Conservation (phyloP, 2,888 invertebrate genomes). For the Clistopyga incitator region DNA sequence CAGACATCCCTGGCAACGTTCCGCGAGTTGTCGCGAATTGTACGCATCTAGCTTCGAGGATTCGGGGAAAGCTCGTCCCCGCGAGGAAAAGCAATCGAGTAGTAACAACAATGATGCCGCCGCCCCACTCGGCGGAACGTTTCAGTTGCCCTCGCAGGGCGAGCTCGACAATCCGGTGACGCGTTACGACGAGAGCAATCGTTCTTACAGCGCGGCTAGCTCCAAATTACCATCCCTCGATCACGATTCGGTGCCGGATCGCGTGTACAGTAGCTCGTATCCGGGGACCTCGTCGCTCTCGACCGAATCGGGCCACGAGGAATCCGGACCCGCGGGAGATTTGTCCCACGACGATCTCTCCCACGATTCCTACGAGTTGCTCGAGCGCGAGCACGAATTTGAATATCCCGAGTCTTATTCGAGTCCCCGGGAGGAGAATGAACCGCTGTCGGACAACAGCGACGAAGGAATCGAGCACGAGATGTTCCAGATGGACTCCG, state of each 20-base stretch:
- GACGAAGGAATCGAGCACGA: slow-evolving; percentile 87
- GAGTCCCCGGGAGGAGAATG: slow-evolving; percentile 80
- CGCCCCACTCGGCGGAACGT: slow-evolving; percentile 73
- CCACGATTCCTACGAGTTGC: slow-evolving; percentile 94
- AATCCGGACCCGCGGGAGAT: slow-evolving; percentile 88
- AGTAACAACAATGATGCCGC: slow-evolving; percentile 51
- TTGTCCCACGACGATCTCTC: slow-evolving; percentile 94
- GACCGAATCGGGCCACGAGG: slow-evolving; percentile 87
- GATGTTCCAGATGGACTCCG: slow-evolving; percentile 90
- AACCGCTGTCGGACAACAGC: slow-evolving; percentile 79
- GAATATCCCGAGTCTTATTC: slow-evolving; percentile 83
- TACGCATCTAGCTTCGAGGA: slow-evolving; percentile 92
- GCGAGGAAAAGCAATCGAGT: slow-evolving; percentile 73
- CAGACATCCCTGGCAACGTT: slow-evolving; percentile 90
- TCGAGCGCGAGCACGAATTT: slow-evolving; percentile 88
- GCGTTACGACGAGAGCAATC: slow-evolving; percentile 89
- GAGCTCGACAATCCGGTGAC: slow-evolving; percentile 90
- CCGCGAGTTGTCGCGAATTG: slow-evolving; percentile 93
- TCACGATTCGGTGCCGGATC: slow-evolving; percentile 88
- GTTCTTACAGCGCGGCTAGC: slow-evolving; percentile 87
- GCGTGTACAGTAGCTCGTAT: slow-evolving; percentile 94
- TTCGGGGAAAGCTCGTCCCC: slow-evolving; percentile 88
- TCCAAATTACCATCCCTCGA: slow-evolving; percentile 88
- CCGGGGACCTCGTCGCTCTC: slow-evolving; percentile 91
- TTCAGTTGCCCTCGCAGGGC: slow-evolving; percentile 83